Base-by-base conservation (phyloP, 2,113 vertebrate species). In the Epinephelus fuscoguttatus region DNA sequence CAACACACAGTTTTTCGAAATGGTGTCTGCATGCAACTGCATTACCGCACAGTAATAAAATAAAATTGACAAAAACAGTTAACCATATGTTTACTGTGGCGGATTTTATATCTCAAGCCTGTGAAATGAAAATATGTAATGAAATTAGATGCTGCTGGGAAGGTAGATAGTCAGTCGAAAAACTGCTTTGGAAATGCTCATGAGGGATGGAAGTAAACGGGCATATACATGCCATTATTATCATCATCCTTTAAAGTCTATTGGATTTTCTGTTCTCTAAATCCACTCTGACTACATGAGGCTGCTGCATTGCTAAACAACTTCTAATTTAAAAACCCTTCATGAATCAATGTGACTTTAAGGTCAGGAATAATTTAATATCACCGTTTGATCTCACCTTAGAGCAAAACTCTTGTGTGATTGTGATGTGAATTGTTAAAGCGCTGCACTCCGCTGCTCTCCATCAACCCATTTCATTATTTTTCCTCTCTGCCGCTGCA, bases 381-480 rank as follows among this genome's bases (percentile, higher is more conserved):
- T 61, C 27, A 42, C 49, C 3, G 15, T 82, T 81, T 82, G 78
- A 85, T 69, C 27, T 76, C 69, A 85, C 78, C 27, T 75, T 0
- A 10, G 60, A 75, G 73, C 23, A 30, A 84, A 64, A 52, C 70
- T 76, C 40, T 40, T 37, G 42, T 49, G 62, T 70, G 25, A 57
- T 62, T 61, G 27, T 73, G 15, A 84, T 52, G 81, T 4, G 6
- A 59, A 55, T 57, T 63, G 71, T 75, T 84, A 75, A 70, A 66
- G 64, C 60, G 37, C 69, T 62, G 18, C 49, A 73, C 60, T 62
- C 57, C 0, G 13, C 62, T 59, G 83, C 84, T 84, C 81, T 84
- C 68, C 64, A 72, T 82, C 62, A 80, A 53, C 77, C 37, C 52
- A 2, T 82, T 79, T 86, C 61, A 88, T 84, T 86, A 67, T 80